Evolutionary conservation across 2,888 invertebrate species (phyloP).

Genomic region (Panopea generosa): DNA sequence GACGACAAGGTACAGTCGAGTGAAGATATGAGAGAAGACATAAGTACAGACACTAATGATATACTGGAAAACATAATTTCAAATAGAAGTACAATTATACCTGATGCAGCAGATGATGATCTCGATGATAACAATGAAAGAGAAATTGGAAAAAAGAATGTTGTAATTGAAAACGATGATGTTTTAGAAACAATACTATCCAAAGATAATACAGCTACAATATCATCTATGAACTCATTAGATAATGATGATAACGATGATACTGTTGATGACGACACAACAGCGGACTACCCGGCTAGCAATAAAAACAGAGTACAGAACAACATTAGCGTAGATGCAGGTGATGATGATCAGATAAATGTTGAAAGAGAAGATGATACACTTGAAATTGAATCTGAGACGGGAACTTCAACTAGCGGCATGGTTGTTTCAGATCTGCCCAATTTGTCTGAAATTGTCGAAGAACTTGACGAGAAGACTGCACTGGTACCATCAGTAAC

Average conservation of each 20-base stretch:
- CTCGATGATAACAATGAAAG: too few relatives aligned
- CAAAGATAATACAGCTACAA: too few relatives aligned
- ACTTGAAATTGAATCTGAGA: constrained; percentile 1
- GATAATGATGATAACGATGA: constrained; percentile 1
- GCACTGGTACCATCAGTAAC: constrained; percentile 18
- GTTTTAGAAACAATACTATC: constrained; percentile 4
- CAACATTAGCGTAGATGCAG: too few relatives aligned
- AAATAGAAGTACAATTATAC: not conserved
- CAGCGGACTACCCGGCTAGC: not conserved
- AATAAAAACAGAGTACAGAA: too few relatives aligned
- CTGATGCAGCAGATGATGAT: not conserved
- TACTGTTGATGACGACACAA: not conserved
- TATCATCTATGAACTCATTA: too few relatives aligned
- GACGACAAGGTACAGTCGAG: too few relatives aligned
- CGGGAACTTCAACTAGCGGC: too few relatives aligned
- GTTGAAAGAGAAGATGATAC: too few relatives aligned
- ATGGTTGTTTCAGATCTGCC: constrained; percentile 10
- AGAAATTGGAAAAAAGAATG: not conserved
- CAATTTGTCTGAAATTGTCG: constrained; percentile 37
- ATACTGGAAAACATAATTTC: too few relatives aligned
- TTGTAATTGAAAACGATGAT: constrained; percentile 3
- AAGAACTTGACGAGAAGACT: constrained; percentile 26
- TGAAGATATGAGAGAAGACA: not conserved
- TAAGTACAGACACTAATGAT: not conserved
- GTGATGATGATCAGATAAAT: not conserved